Evolutionary conservation across 2,888 invertebrate genomes (phyloP), one percentile per base, ranked within the genome.

Genomic region (Machimus atricapillus): DNA sequence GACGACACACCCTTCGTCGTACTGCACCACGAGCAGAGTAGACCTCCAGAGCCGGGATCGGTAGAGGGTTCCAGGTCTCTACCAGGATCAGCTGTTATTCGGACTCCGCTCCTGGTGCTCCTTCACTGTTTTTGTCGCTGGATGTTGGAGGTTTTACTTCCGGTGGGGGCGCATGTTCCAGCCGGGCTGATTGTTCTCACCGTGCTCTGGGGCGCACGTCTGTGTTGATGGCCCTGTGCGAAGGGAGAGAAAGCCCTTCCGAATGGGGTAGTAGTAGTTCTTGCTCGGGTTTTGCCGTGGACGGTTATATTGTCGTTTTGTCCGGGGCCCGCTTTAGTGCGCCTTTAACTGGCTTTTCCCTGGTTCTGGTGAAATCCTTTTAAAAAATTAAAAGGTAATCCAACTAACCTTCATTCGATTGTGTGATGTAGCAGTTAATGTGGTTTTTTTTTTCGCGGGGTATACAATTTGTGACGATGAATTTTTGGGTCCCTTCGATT

Each of bases 131-230:
- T 66, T 27, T 31, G 46, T 34, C 34, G 56, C 56, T 58, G 37
- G 58, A 83, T 83, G 43, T 46, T 66, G 83, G 83, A 83, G 83
- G 66, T 27, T 37, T 58, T 43, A 88, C 87, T 88, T 88, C 88
- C 88, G 88, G 88, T 83, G 83, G 78, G 87, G 86, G 88, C 88
- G 88, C 88, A 88, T 88, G 88, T 88, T 88, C 88, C 83, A 83
- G 76, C 37, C 82, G 16, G 37, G 23, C 16, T 46, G 43, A 1
- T 46, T 46, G 16, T 14, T 46, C 43, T 81, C 87, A 43, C 79
- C 73, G 37, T n/a, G 9, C 16, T 77, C 66, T 37, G 56, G 12
- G 31, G 19, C 56, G 31, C 6, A 77, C 56, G 37, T 79, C 23
- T 56, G 19, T 86, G 73, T 86, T 40, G 9, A 40, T 12, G 2